These are phyloP conservation scores for Dipodomys spectabilis DNA, from an alignment of 2,113 vertebrate species.

Conservation along the genomic window DNA sequence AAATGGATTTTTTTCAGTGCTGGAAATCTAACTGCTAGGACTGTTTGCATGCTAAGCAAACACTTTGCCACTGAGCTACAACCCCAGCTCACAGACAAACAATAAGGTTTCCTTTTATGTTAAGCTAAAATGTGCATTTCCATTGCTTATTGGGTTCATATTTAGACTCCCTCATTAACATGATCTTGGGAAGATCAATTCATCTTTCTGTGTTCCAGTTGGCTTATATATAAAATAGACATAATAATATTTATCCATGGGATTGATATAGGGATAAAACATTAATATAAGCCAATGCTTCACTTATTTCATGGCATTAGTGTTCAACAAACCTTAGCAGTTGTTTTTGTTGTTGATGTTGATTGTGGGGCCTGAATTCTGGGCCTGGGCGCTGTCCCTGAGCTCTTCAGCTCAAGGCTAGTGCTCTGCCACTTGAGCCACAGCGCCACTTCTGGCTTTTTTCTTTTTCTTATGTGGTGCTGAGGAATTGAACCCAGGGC, in stretches of 20 bases:
- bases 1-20: not conserved
- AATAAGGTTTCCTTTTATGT: not conserved
- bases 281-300: conserved; percentile 36
- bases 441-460: too few relatives aligned
- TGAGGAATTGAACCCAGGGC: too few relatives aligned
- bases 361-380: too few relatives aligned
- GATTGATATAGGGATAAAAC: conserved; percentile 28
- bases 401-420: too few relatives aligned
- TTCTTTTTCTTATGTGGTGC: too few relatives aligned
- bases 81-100: not conserved
- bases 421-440: too few relatives aligned
- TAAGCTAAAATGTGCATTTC: conserved; percentile 26
- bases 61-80: not conserved
- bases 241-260: not conserved
- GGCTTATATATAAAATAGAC: conserved; percentile 13
- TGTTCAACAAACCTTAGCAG: not conserved
- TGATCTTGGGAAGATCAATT: conserved; percentile 8
- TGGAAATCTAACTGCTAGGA: not conserved
- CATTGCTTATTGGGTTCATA: conserved; percentile 20
- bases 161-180: not conserved
- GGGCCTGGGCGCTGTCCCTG: too few relatives aligned
- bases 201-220: conserved; percentile 39
- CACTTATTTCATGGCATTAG: conserved; percentile 26
- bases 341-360: too few relatives aligned
- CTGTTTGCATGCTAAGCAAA: not conserved